Conservation (phyloP, 2,888 invertebrate genomes). For the Cryptocephalus moraei region DNA sequence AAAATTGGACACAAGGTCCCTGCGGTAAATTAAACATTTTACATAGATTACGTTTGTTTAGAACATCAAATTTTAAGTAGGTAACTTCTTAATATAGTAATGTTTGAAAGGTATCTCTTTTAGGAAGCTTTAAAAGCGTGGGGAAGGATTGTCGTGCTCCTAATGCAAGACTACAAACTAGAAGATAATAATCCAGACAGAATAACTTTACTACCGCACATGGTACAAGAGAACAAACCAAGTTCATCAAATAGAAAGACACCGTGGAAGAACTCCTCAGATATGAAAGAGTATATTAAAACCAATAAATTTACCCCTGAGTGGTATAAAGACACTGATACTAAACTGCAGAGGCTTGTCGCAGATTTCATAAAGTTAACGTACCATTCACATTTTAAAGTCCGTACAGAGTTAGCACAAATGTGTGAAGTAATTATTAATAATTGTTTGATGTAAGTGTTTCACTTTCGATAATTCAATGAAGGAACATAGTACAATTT, state of each 20-base stretch:
- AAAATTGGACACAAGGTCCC: conserved; percentile 53
- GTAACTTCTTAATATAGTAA: too few relatives aligned
- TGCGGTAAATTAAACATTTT: conserved; percentile 36
- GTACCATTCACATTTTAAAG: conserved; percentile 49
- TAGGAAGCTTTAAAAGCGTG: conserved; percentile 39
- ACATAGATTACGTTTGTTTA: too few relatives aligned
- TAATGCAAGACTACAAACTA: conserved; percentile 38
- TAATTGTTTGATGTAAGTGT: conserved; percentile 48
- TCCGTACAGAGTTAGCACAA: conserved; percentile 53
- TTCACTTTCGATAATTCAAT: not conserved
- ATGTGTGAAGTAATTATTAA: conserved; percentile 47
- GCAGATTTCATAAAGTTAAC: conserved; percentile 44
- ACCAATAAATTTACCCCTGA: conserved; percentile 37
- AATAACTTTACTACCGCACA: not conserved
- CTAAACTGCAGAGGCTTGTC: conserved; percentile 45
- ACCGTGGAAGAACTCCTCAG: conserved; percentile 24
- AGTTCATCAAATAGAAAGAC: conserved; percentile 1
- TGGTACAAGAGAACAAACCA: conserved; percentile 2
- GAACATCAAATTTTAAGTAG: too few relatives aligned
- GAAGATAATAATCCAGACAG: conserved; percentile 14
- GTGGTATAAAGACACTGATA: conserved; percentile 50
- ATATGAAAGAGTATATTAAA: conserved; percentile 34
- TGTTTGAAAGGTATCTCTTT: conserved; percentile 9
- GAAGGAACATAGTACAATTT: too few relatives aligned
- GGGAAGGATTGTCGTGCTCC: conserved; percentile 37